These are phyloP conservation scores for Plutomurus gul DNA, from an alignment of 1,140 invertebrate species.

Conservation along the genomic window DNA sequence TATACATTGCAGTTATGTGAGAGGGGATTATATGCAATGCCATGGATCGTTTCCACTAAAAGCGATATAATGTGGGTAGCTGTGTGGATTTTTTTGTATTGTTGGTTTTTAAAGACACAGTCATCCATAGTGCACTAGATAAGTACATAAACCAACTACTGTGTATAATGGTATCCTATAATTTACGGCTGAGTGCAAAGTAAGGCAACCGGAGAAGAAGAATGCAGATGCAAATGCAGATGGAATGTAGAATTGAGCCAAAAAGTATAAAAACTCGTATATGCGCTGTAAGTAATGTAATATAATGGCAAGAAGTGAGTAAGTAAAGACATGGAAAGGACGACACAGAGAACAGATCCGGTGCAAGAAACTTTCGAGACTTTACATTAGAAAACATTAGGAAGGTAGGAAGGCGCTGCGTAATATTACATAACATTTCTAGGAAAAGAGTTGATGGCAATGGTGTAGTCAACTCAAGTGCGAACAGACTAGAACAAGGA, in stretches of 20 bases:
- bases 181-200: conserved; percentile 28
- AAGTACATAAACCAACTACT: neutral
- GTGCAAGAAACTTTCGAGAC: neutral
- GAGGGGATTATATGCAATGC: neutral
- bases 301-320: neutral
- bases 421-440: too few species aligned
- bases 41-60: conserved; percentile 10
- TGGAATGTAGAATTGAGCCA: conserved; percentile 26
- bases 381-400: too few species aligned
- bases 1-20: conserved; percentile 7
- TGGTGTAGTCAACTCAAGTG: conserved; percentile 10
- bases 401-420: too few species aligned
- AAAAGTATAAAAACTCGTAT: conserved; percentile 20
- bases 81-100: neutral
- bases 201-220: conserved; percentile 16
- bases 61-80: neutral
- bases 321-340: neutral
- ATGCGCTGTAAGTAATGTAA: conserved; percentile 5
- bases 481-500: neutral
- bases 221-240: conserved; percentile 28
- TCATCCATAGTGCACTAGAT: too few species aligned
- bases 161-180: neutral
- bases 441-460: too few species aligned
- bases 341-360: neutral
- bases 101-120: conserved; percentile 6